These are phyloP conservation scores for Parotia lawesii DNA, from an alignment of 2,113 vertebrate species.

Conservation along the genomic window DNA sequence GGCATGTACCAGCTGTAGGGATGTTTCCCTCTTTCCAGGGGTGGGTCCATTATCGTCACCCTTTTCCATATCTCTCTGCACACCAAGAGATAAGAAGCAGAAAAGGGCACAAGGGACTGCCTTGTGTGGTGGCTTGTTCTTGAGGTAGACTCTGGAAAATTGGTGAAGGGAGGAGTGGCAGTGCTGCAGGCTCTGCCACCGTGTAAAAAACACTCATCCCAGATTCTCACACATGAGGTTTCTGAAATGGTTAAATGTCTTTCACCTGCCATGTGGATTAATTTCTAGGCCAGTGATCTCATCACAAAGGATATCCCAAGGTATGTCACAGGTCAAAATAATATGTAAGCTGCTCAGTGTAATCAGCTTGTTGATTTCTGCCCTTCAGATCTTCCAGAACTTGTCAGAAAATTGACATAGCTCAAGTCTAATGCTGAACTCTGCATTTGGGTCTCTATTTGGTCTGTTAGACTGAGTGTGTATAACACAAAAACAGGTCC, in stretches of 20 bases:
- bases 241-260: background rate
- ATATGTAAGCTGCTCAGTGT: slow-evolving; percentile 1
- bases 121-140: background rate
- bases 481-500: background rate
- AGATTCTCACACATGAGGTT: background rate
- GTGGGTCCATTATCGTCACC: background rate
- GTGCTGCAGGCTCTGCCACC: background rate
- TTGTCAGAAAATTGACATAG: background rate
- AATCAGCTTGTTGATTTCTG: slow-evolving; percentile 33
- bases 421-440: background rate
- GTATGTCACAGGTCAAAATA: background rate
- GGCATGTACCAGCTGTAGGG: background rate
- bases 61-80: background rate
- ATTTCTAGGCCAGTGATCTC: background rate
- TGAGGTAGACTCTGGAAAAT: background rate
- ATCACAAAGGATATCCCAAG: background rate
- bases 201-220: background rate
- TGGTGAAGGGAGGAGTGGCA: background rate
- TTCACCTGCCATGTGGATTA: background rate
- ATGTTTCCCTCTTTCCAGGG: background rate
- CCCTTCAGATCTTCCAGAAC: background rate
- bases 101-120: background rate
- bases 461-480: background rate
- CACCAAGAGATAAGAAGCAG: background rate
- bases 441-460: background rate